These are phyloP conservation scores for Indicator maculatus DNA, from an alignment of 2,113 vertebrate genomes.

Conservation along the genomic window DNA sequence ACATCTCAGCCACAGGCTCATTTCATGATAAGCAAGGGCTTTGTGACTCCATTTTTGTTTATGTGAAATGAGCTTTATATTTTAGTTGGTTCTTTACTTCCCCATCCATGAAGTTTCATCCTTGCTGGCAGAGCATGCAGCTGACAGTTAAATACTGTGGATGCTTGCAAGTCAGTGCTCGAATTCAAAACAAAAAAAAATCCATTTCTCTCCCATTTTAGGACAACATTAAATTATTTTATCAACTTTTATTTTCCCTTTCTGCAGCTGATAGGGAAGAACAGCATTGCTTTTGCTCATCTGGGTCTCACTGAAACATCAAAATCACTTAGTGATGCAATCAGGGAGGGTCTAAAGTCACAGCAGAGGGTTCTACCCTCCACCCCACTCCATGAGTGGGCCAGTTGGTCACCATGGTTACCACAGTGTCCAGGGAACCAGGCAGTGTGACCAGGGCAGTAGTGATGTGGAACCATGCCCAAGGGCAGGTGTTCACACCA, in stretches of 20 bases:
- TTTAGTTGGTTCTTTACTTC: not conserved
- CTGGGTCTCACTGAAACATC: fast-evolving
- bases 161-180: not conserved
- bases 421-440: not conserved
- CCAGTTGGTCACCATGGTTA: not conserved
- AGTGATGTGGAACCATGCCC: conserved; percentile 55
- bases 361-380: fast-evolving
- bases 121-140: not conserved
- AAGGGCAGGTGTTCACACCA: conserved; percentile 57
- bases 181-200: not conserved
- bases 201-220: not conserved
- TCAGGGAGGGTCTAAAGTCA: not conserved
- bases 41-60: not conserved
- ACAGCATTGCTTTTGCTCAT: fast-evolving
- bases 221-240: fast-evolving
- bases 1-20: not conserved
- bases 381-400: fast-evolving
- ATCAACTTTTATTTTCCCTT: too few relatives aligned
- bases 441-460: not conserved
- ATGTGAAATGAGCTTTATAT: not conserved
- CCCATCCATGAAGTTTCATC: not conserved
- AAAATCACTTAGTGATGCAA: not conserved
- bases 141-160: not conserved
- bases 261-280: fast-evolving
- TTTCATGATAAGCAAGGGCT: not conserved